phyloP scores from a whole-genome alignment of 2,888 invertebrate genomes.

The Chironomus riparius region DNA sequence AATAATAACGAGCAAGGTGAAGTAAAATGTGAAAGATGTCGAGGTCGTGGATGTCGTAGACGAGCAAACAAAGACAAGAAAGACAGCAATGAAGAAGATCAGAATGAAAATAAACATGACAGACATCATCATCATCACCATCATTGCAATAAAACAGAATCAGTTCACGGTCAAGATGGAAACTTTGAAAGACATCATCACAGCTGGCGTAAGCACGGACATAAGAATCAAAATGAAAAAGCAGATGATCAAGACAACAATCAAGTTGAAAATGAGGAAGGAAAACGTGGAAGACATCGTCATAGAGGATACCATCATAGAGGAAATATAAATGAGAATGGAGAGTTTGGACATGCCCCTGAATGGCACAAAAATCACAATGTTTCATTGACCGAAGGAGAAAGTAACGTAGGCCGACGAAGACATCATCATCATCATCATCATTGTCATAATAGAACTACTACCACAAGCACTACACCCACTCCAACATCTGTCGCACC shows the following conservation, averaged over 20 bases:
- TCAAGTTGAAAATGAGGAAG: neutral
- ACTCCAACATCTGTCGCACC: neutral
- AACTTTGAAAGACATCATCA: no score
- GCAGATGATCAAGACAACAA: no score
- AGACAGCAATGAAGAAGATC: neutral
- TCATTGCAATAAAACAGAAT: no score
- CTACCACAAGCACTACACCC: neutral
- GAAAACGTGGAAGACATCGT: neutral
- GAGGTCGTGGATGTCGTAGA: neutral
- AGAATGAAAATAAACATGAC: no score
- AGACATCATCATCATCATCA: conserved; percentile 8
- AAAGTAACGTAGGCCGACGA: neutral
- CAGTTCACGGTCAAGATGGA: no score
- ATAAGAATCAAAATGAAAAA: no score
- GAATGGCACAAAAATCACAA: conserved; percentile 9
- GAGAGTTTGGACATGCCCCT: neutral
- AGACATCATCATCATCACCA: no score
- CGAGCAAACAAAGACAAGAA: neutral
- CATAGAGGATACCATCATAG: neutral
- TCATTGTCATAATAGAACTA: neutral
- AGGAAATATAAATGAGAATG: neutral
- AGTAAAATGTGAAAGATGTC: neutral
- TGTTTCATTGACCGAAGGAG: conserved; percentile 4
- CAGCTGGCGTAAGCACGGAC: no score
- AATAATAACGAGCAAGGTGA: neutral